Evolutionary conservation across 1,140 invertebrate species (phyloP).

Genomic region (Drosophila nasuta): DNA sequence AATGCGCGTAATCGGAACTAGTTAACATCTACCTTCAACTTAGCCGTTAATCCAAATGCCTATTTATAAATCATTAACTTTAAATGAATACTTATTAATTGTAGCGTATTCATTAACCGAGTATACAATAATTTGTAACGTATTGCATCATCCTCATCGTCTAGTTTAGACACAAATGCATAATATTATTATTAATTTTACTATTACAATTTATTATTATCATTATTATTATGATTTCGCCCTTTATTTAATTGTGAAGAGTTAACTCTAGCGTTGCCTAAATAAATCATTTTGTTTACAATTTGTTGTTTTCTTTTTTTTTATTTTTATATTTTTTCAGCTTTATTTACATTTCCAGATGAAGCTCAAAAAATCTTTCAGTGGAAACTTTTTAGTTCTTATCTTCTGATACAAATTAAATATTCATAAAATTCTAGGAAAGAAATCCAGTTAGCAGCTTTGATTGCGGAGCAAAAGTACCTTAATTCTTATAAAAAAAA

Average conservation of each 20-base stretch:
- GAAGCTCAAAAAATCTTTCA: no score
- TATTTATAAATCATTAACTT: slow-evolving; percentile 46
- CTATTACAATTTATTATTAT: slow-evolving; percentile 33
- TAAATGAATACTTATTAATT: slow-evolving; percentile 19
- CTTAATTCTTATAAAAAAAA: no score
- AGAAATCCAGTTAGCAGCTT: no score
- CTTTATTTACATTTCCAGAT: no score
- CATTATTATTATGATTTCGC: slow-evolving; percentile 51
- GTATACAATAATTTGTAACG: slow-evolving; percentile 75
- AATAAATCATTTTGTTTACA: slow-evolving; percentile 78
- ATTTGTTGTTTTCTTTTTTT: slow-evolving; percentile 44
- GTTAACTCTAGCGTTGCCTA: slow-evolving; percentile 62
- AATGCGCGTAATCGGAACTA: slow-evolving; percentile 64
- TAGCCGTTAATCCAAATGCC: slow-evolving; percentile 67
- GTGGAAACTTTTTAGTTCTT: no score
- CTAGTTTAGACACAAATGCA: slow-evolving; percentile 56
- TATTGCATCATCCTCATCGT: slow-evolving; percentile 58
- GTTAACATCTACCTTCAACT: slow-evolving; percentile 82
- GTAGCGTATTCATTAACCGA: slow-evolving; percentile 12
- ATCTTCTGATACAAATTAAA: no score
- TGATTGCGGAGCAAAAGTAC: no score
- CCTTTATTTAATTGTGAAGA: slow-evolving; percentile 75
- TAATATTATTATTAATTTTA: slow-evolving; percentile 45
- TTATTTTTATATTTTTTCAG: slow-evolving; percentile 14
- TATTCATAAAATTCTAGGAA: no score